phyloP scores from a whole-genome alignment of 2,797 vertebrate genomes.

The Masticophis lateralis region DNA sequence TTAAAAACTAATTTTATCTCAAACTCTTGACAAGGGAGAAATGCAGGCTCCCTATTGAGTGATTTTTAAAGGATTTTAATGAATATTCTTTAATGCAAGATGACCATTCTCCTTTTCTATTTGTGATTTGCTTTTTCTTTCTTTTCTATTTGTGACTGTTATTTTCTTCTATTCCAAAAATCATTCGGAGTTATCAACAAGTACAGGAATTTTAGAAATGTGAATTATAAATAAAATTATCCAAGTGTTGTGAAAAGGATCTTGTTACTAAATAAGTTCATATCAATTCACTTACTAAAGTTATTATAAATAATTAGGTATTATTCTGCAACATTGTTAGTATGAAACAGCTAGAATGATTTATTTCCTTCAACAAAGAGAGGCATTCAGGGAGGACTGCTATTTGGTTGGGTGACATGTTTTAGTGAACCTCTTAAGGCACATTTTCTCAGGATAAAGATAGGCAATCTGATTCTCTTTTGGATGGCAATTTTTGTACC shows the following conservation, averaged over 20 bases:
- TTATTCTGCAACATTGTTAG: background rate
- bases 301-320: background rate
- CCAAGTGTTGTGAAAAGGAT: background rate
- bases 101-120: background rate
- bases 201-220: background rate
- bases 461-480: background rate
- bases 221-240: background rate
- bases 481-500: background rate
- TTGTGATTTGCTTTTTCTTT: background rate
- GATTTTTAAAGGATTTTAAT: background rate
- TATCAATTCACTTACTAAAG: constrained; percentile 5
- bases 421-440: constrained; percentile 6
- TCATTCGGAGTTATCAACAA: background rate
- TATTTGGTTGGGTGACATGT: background rate
- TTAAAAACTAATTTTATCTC: background rate
- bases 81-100: background rate
- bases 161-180: background rate
- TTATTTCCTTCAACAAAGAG: constrained; percentile 26
- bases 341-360: background rate
- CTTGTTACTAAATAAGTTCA: background rate
- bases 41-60: background rate
- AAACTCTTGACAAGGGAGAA: background rate
- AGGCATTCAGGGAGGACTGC: background rate
- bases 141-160: background rate
- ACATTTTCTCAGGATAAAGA: background rate